Base-by-base conservation (phyloP, 2,888 invertebrate genomes). In the Cactoblastis cactorum region DNA sequence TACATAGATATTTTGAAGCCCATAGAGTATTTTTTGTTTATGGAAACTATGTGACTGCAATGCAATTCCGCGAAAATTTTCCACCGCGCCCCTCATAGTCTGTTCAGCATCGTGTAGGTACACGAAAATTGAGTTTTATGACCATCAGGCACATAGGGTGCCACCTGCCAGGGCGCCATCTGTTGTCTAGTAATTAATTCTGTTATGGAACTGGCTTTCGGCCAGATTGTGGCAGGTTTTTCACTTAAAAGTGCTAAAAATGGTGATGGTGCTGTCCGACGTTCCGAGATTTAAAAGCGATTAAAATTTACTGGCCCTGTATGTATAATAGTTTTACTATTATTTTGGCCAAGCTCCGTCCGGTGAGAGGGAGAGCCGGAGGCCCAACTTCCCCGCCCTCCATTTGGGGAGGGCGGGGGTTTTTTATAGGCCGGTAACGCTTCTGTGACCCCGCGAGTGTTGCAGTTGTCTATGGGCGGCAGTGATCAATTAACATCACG, bases 111-210 rank as follows among this genome's bases (percentile, higher is more conserved):
- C 43, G 3, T 41, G 39, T 41, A 41, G 49, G 33, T 49, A 41
- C 41, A 51, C 32, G 41, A 12, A 50, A 46, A 49, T 48, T 55
- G 56, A 59, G 62, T 60, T 60, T 65, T 62, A 66, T 63, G 56
- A 56, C 39, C 54, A 46, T 55, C 56, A 49, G 49, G 46, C 46
- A 49, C 41, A 33, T 33, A 56, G 63, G 54, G 52, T 54, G 58
- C 57, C 77, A 77, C 71, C 73, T 76, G 79, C 58, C 57, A 50
- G 54, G 66, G 52, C 69, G 74, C 71, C 81, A 81, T 78, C 80
- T 82, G 82, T 71, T 69, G 73, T 62, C 58, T 51, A 54, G 74
- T 81, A 80, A 83, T 84, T 83, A 83, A 84, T 82, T 72, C 69
- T 52, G 66, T 67, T 64, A 70, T 64, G 64, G 57, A 56, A 53